Percentiles rank a stretch among this genome's conserved stretches.
Evolutionary conservation across 2,797 vertebrate genomes (phyloP).

Genomic region (Helicolenus hilgendorfi): DNA sequence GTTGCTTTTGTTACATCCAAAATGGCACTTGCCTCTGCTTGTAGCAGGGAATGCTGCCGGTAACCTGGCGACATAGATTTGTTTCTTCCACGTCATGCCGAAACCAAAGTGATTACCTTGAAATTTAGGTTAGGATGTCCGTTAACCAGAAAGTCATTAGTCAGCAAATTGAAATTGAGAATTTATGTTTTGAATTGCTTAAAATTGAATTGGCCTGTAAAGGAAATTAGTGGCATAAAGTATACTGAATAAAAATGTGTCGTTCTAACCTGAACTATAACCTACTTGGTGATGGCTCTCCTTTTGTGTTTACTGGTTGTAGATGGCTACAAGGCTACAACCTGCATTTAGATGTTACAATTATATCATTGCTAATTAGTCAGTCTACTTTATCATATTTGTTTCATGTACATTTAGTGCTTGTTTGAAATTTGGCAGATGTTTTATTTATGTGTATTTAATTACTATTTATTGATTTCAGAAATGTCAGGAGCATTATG

Average conservation of each 20-base stretch:
- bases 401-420: background rate
- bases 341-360: background rate
- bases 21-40: background rate
- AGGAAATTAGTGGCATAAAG: constrained; percentile 10
- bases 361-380: background rate
- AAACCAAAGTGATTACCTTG: background rate
- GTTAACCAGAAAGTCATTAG: constrained; percentile 3
- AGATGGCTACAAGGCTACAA: background rate
- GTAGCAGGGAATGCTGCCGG: background rate
- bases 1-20: constrained; percentile 34
- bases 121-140: background rate
- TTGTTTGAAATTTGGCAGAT: background rate
- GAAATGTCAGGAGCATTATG: background rate
- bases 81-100: background rate
- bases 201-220: background rate
- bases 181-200: constrained; percentile 1
- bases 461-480: background rate
- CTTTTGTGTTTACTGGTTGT: background rate
- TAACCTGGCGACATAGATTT: constrained; percentile 14
- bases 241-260: background rate
- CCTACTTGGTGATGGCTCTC: background rate
- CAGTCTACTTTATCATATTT: background rate
- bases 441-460: background rate
- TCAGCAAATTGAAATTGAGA: background rate
- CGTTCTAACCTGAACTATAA: background rate